A percentile compares a stretch with the other conserved stretches of the same genome.
Conservation (phyloP, 2,888 invertebrate genomes). For the Thalpophila matura region DNA sequence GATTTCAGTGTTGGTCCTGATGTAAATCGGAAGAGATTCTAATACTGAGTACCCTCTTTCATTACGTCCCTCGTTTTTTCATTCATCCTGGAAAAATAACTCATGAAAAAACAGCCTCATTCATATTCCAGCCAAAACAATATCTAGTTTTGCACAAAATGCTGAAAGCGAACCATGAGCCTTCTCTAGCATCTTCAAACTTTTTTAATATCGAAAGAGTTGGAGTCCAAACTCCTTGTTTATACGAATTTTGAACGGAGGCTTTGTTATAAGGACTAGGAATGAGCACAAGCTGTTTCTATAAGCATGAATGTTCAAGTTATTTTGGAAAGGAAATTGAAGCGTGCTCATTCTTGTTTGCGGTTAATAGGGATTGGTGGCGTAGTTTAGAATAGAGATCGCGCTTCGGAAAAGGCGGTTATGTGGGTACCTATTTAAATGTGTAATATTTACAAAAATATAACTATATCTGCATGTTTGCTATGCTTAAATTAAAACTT, state of each 20-base stretch:
- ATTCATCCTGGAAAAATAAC: no score
- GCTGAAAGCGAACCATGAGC: conserved; percentile 33
- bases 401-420: conserved; percentile 1
- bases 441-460: neutral
- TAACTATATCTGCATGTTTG: no score
- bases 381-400: neutral
- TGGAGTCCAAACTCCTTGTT: conserved; percentile 62
- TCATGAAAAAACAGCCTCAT: neutral
- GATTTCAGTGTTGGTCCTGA: no score
- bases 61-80: no score
- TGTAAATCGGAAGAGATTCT: no score
- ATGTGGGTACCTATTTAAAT: neutral
- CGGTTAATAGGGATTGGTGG: conserved; percentile 13
- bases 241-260: conserved; percentile 64
- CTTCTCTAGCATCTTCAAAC: conserved; percentile 62
- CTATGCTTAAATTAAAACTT: no score
- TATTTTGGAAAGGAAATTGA: conserved; percentile 24
- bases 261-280: conserved; percentile 45
- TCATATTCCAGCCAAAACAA: conserved; percentile 26
- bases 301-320: conserved; percentile 18
- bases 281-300: conserved; percentile 30
- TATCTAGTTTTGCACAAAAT: conserved; percentile 18
- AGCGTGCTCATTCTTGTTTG: conserved; percentile 37
- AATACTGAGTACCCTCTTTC: no score
- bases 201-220: conserved; percentile 76